These are phyloP conservation scores for Passerina amoena DNA, from an alignment of 2,113 vertebrate genomes.

Conservation along the genomic window DNA sequence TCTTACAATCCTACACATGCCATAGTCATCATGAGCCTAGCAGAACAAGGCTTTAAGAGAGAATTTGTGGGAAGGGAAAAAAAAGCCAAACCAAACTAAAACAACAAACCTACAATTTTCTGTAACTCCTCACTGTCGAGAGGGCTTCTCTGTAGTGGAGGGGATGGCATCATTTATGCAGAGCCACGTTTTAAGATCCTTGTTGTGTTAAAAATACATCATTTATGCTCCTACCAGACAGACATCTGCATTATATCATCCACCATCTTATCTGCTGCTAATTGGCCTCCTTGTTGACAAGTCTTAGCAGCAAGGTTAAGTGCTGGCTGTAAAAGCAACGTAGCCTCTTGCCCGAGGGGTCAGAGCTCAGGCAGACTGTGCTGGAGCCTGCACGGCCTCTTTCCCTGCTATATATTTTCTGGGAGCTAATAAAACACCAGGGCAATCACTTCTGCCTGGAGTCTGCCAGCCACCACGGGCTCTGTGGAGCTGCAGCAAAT, in stretches of 20 bases:
- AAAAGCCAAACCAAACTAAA: background rate
- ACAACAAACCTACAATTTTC: background rate
- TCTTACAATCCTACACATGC: background rate
- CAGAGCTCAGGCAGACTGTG: background rate
- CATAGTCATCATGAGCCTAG: background rate
- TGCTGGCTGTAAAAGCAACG: slow-evolving; percentile 33
- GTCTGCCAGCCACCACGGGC: background rate
- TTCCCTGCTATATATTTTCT: background rate
- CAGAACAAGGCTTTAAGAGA: background rate
- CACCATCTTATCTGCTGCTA: slow-evolving; percentile 11
- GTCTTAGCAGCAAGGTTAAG: slow-evolving; percentile 35
- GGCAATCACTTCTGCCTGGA: background rate
- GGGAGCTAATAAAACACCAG: background rate
- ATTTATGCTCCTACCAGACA: background rate
- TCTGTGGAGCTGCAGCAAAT: background rate
- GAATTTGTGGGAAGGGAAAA: background rate
- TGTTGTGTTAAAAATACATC: background rate
- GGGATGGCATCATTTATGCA: background rate
- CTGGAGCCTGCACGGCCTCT: background rate
- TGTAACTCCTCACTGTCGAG: background rate
- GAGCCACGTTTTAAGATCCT: background rate
- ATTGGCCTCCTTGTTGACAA: slow-evolving; percentile 52
- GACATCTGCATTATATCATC: slow-evolving; percentile 7
- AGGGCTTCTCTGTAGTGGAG: background rate
- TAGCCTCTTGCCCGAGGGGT: background rate